These are phyloP conservation scores for Hippocampus abdominalis DNA, from an alignment of 2,113 vertebrate genomes.

Conservation along the genomic window DNA sequence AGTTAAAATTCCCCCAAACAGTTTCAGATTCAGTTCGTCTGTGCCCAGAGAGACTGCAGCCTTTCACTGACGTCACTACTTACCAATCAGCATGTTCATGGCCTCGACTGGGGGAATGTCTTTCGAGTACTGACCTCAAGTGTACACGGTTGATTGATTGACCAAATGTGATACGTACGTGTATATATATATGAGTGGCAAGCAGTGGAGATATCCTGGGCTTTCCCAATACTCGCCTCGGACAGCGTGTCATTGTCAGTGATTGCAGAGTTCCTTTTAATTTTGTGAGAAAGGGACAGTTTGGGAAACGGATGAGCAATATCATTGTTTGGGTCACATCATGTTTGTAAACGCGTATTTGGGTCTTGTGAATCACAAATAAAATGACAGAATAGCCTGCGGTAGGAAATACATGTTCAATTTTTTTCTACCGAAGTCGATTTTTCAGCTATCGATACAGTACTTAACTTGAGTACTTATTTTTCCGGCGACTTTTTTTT, in stretches of 20 bases:
- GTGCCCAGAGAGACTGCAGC: background rate
- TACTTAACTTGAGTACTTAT: background rate
- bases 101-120: constrained; percentile 26
- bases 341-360: background rate
- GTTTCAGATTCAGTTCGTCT: background rate
- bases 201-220: constrained; percentile 21
- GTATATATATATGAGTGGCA: constrained; percentile 31
- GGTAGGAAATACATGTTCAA: background rate
- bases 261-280: constrained; percentile 13
- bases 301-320: background rate
- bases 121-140: constrained; percentile 43
- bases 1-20: background rate
- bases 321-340: background rate
- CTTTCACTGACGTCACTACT: constrained; percentile 43
- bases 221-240: constrained; percentile 28
- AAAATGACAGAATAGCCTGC: background rate
- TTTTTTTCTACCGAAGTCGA: background rate
- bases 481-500: background rate
- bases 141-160: constrained; percentile 30
- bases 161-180: background rate
- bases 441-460: background rate
- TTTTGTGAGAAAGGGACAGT: background rate
- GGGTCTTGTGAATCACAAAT: no score
- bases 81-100: constrained; percentile 65
- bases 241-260: constrained; percentile 5